Conservation (phyloP, 2,113 vertebrate species). For the Anguilla japonica region DNA sequence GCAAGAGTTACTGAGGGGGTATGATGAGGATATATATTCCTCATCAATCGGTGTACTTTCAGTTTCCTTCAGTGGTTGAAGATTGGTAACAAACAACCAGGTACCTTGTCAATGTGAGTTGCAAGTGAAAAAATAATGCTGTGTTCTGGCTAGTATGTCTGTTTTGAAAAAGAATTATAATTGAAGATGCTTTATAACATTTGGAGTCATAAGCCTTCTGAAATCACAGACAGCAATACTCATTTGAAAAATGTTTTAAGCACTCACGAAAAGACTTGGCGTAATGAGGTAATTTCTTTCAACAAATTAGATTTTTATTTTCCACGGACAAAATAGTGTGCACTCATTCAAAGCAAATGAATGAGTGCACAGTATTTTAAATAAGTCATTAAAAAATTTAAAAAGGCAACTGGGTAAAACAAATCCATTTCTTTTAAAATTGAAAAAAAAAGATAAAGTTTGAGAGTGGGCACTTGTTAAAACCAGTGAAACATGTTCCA, state of each 20-base stretch:
- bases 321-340: too few relatives aligned
- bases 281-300: neutral
- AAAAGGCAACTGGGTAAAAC: too few relatives aligned
- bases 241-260: neutral
- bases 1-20: neutral
- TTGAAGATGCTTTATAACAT: neutral
- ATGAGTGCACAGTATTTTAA: too few relatives aligned
- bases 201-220: neutral
- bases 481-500: too few relatives aligned
- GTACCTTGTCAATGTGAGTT: neutral
- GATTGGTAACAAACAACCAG: neutral
- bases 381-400: too few relatives aligned
- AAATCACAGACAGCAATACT: neutral
- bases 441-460: too few relatives aligned
- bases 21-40: neutral
- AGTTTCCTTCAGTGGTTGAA: neutral
- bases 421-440: too few relatives aligned
- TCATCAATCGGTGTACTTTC: neutral
- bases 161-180: neutral
- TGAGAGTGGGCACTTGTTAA: too few relatives aligned
- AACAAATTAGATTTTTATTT: too few relatives aligned
- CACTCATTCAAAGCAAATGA: too few relatives aligned
- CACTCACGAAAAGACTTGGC: neutral
- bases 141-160: neutral
- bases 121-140: neutral